phyloP scores from a whole-genome alignment of 2,888 invertebrate species.

The Lathronympha strigana region DNA sequence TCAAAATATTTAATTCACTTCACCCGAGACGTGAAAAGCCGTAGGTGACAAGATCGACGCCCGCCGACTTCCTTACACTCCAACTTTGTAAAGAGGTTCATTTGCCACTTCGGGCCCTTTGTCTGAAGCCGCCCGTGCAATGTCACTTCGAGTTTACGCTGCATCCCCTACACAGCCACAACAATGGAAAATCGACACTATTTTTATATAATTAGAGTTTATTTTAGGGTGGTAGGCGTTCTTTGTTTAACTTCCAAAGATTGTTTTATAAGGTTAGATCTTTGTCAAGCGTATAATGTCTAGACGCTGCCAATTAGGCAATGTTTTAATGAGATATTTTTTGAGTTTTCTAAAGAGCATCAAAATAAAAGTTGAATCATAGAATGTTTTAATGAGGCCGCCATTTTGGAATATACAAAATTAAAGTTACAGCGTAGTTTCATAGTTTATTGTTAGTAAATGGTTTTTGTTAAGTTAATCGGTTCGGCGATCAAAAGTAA shows the following conservation, averaged over 20 bases:
- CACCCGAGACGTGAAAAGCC: neutral
- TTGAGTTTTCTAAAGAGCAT: constrained; percentile 46
- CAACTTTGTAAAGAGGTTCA: constrained; percentile 70
- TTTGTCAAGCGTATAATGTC: constrained; percentile 59
- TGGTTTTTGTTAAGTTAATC: constrained; percentile 40
- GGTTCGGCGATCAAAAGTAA: constrained; percentile 68
- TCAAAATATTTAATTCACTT: constrained; percentile 16
- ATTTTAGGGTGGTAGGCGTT: constrained; percentile 43
- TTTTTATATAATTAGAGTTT: neutral
- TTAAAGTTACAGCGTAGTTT: constrained; percentile 33
- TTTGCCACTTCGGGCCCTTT: constrained; percentile 71
- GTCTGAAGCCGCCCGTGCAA: constrained; percentile 68
- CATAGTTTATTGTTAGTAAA: constrained; percentile 39
- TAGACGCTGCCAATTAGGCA: constrained; percentile 68
- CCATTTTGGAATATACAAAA: constrained; percentile 29
- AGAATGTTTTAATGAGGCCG: constrained; percentile 27
- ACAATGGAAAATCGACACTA: neutral
- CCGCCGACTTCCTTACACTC: constrained; percentile 52
- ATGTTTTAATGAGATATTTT: constrained; percentile 69
- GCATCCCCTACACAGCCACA: constrained; percentile 42
- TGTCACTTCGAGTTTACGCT: constrained; percentile 64
- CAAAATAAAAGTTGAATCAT: constrained; percentile 46
- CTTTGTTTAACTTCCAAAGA: constrained; percentile 67
- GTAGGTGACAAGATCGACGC: constrained; percentile 34
- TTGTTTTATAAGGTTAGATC: constrained; percentile 56